These are phyloP conservation scores for Platysteira castanea DNA, from an alignment of 2,113 vertebrate genomes.

Conservation along the genomic window DNA sequence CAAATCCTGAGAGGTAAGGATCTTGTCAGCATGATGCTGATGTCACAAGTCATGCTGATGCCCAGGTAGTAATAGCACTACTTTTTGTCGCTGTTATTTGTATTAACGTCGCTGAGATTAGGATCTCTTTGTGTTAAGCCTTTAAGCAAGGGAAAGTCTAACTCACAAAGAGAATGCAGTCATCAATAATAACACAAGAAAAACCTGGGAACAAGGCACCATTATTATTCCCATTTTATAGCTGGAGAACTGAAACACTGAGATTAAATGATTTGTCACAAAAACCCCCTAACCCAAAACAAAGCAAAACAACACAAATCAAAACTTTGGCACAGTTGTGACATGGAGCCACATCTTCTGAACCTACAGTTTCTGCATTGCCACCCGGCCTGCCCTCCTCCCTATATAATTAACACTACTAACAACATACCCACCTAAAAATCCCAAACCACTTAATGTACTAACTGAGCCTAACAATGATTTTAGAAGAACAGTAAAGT, in stretches of 20 bases:
- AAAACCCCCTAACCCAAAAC: not conserved
- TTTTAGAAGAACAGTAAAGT: not conserved
- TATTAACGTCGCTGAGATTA: constrained; percentile 53
- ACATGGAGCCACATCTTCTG: not conserved
- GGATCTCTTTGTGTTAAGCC: constrained; percentile 46
- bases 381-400: not conserved
- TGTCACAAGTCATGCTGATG: constrained; percentile 41
- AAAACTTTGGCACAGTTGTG: not conserved
- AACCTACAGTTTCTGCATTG: not conserved
- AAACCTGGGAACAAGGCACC: not conserved
- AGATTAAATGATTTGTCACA: not conserved
- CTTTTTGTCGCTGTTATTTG: constrained; percentile 33
- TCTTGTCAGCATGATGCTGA: constrained; percentile 33
- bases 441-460: not conserved
- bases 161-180: constrained; percentile 25
- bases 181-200: constrained; percentile 33
- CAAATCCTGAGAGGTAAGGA: constrained; percentile 43
- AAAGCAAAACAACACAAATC: not conserved
- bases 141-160: constrained; percentile 35
- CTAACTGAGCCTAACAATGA: not conserved
- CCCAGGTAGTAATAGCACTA: constrained; percentile 47
- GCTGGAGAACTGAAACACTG: not conserved
- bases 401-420: not conserved
- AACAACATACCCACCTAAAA: not conserved
- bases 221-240: constrained; percentile 32